phyloP scores from a whole-genome alignment of 2,113 vertebrate genomes.

The Ciconia stormi region DNA sequence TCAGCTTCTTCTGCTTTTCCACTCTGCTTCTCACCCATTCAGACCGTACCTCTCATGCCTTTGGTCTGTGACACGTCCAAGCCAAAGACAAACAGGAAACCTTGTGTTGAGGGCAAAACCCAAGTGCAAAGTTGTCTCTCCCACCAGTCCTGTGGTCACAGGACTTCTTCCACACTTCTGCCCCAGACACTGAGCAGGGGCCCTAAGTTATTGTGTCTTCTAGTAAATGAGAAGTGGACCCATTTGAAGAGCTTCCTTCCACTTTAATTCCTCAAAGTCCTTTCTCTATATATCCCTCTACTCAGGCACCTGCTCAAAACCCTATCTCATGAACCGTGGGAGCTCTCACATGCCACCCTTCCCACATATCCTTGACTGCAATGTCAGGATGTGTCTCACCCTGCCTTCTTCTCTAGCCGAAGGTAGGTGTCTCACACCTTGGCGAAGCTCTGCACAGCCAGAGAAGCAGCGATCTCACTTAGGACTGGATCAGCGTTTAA shows the following conservation, averaged over 20 bases:
- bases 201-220: background rate
- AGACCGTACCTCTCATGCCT: background rate
- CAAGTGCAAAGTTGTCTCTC: background rate
- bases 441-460: background rate
- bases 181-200: background rate
- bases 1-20: background rate
- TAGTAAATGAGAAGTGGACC: background rate
- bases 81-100: background rate
- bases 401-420: background rate
- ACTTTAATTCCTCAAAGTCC: background rate
- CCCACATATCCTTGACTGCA: fast-evolving
- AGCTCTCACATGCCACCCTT: background rate
- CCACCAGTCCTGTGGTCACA: background rate
- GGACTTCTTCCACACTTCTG: background rate
- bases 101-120: background rate
- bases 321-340: background rate
- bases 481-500: background rate
- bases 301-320: background rate
- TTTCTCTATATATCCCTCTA: background rate
- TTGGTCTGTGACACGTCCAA: background rate
- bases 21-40: background rate
- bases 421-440: background rate
- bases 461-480: background rate
- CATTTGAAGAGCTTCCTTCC: background rate
- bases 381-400: fast-evolving